phyloP scores from a whole-genome alignment of 2,113 vertebrate species.

The Pyrgilauda ruficollis region DNA sequence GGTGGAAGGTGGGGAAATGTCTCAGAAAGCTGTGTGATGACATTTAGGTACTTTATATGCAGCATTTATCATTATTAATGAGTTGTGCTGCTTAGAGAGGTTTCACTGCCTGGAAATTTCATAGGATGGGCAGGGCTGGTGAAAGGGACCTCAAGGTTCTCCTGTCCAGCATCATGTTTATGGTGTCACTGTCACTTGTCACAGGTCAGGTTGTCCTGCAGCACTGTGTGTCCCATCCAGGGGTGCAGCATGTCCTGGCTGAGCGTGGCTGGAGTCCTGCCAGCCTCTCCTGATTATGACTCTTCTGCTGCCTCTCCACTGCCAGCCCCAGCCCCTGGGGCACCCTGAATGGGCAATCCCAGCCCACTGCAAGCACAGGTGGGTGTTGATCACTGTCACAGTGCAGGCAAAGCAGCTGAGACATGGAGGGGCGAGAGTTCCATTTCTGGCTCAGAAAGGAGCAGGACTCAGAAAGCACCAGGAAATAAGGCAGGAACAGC shows the following conservation, averaged over 20 bases:
- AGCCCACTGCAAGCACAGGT: not conserved
- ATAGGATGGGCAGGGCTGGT: not conserved
- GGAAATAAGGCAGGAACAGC: not conserved
- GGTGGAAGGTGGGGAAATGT: not conserved
- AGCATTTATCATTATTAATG: not conserved
- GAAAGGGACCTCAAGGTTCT: not conserved
- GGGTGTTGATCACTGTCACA: not conserved
- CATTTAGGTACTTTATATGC: not conserved
- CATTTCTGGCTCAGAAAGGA: not conserved
- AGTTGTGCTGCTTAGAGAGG: not conserved
- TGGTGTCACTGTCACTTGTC: accelerated
- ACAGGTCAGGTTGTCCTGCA: not conserved
- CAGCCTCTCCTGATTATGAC: not conserved
- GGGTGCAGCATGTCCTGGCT: not conserved
- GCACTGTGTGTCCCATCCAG: not conserved
- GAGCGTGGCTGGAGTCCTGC: not conserved
- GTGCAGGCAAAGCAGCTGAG: accelerated
- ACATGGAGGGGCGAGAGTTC: not conserved
- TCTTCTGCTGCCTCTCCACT: not conserved
- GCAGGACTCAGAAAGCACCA: not conserved
- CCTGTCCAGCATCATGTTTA: accelerated
- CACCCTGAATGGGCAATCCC: not conserved
- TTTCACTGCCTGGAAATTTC: not conserved
- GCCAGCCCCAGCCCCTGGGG: accelerated
- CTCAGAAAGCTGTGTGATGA: not conserved